Evolutionary conservation across 2,888 invertebrate genomes (phyloP).

Genomic region (Lepidonotus clava): DNA sequence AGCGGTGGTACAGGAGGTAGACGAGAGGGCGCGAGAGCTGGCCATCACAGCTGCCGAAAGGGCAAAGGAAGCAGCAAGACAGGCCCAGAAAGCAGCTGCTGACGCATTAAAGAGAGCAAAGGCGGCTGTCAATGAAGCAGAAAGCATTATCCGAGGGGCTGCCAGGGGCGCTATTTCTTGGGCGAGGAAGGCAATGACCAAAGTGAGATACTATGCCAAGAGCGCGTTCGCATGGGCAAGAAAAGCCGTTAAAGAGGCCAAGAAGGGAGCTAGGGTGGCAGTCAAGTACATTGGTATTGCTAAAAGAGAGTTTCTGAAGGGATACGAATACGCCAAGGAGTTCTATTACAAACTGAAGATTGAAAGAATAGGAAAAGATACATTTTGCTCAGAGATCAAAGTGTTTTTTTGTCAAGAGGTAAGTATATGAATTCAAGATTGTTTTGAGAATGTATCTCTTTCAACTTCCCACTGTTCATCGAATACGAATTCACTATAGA

Average conservation of each 20-base stretch:
- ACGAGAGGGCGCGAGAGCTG: neutral
- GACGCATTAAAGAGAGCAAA: conserved; percentile 7
- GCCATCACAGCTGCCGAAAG: neutral
- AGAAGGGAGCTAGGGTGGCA: conserved; percentile 1
- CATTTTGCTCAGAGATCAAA: conserved; percentile 24
- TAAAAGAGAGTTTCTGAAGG: conserved; percentile 5
- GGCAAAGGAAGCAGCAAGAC: neutral
- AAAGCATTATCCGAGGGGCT: conserved; percentile 1
- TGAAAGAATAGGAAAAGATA: conserved; percentile 2
- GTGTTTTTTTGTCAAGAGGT: conserved; percentile 18
- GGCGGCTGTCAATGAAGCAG: neutral
- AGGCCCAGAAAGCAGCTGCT: neutral
- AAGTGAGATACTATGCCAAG: conserved; percentile 26
- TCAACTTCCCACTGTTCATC: neutral
- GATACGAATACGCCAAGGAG: neutral
- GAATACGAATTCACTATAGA: neutral
- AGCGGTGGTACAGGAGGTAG: neutral
- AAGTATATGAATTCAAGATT: neutral
- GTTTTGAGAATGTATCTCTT: neutral
- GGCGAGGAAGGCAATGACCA: conserved; percentile 19
- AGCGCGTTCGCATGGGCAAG: conserved; percentile 13
- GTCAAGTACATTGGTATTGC: conserved; percentile 4
- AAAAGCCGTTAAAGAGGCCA: neutral
- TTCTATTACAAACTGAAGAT: neutral
- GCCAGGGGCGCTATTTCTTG: neutral